Conservation (phyloP, 1,140 invertebrate genomes). For the Drosophila leontia region DNA sequence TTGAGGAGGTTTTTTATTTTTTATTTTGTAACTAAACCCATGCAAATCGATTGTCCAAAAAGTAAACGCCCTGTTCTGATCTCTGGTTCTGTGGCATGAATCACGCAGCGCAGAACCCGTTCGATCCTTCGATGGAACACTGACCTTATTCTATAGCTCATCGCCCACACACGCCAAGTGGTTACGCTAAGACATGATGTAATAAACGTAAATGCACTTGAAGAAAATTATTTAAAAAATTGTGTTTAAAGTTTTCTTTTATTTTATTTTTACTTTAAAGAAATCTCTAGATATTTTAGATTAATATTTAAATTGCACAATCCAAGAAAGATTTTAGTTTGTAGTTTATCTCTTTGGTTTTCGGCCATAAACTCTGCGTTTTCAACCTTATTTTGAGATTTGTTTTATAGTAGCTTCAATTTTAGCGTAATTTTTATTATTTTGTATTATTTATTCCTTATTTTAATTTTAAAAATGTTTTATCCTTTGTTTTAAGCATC, state of each 20-base stretch:
- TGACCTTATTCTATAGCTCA: constrained; percentile 72
- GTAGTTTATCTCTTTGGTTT: not conserved
- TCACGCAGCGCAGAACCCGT: constrained; percentile 14
- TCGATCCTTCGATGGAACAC: constrained; percentile 45
- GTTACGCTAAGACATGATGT: constrained; percentile 3
- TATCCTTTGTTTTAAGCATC: no score
- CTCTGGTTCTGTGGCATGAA: constrained; percentile 22
- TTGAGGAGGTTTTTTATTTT: not conserved
- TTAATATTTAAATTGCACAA: no score
- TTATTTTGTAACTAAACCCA: not conserved
- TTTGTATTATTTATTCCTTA: no score
- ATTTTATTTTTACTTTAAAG: no score
- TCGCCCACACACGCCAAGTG: constrained; percentile 36
- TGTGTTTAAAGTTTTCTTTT: no score
- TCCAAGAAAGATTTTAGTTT: no score
- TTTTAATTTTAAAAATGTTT: no score
- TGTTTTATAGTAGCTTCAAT: no score
- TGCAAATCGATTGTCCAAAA: constrained; percentile 22
- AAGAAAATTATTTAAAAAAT: constrained; percentile 12
- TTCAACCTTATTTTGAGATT: no score
- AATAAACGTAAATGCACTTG: constrained; percentile 13
- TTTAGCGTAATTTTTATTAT: no score
- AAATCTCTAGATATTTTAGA: no score
- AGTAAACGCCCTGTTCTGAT: constrained; percentile 28
- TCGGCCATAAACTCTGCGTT: not conserved